A percentile compares a stretch with the other conserved stretches of the same genome.
Evolutionary conservation across 2,888 invertebrate species (phyloP).

Genomic region (Melipona beecheii): DNA sequence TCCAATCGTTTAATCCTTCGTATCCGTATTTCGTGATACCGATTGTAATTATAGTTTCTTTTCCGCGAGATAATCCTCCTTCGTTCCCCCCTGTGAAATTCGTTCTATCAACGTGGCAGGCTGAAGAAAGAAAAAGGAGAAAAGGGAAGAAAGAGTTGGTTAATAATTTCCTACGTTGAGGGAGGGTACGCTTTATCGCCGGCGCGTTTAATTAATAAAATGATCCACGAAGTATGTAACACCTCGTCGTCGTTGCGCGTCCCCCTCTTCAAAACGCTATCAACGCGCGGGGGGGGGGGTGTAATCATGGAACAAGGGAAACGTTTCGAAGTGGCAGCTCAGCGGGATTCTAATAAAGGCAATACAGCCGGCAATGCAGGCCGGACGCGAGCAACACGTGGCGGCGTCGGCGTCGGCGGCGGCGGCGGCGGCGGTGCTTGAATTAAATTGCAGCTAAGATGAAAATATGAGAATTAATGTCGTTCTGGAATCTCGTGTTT

Average conservation of each 20-base stretch:
- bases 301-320: conserved; percentile 22
- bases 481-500: conserved; percentile 31
- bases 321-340: conserved; percentile 30
- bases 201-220: conserved; percentile 13
- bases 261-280: neutral
- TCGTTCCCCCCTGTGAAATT: neutral
- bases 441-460: conserved; percentile 49
- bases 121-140: neutral
- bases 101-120: too few relatives aligned
- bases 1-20: too few relatives aligned
- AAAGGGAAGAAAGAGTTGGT: neutral
- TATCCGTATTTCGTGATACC: too few relatives aligned
- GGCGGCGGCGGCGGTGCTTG: conserved; percentile 10
- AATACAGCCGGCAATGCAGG: conserved; percentile 25
- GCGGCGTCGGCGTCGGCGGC: neutral
- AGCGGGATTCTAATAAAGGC: conserved; percentile 40
- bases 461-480: conserved; percentile 51
- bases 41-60: neutral
- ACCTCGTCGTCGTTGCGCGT: neutral
- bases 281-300: too few relatives aligned
- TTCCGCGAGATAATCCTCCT: neutral
- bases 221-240: neutral
- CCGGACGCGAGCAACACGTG: conserved; percentile 42
- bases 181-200: neutral
- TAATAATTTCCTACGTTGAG: neutral